Evolutionary conservation across 1,140 invertebrate genomes (phyloP), one percentile per base, ranked within the genome.

Genomic region (Drosophila guanche): DNA sequence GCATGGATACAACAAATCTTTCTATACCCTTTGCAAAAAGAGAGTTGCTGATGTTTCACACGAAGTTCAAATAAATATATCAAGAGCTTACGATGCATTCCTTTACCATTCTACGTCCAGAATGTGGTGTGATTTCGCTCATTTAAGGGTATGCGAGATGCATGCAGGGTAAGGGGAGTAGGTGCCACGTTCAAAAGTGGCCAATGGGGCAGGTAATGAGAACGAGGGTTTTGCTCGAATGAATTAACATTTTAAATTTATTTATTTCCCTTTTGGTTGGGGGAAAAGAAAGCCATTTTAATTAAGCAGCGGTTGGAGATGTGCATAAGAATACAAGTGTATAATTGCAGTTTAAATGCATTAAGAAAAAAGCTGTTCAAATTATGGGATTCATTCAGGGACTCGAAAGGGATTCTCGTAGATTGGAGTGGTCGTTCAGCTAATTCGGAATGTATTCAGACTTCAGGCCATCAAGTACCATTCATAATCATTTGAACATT

Each of bases 371-470:
- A 10, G 33, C 62, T 56, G 29, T 43, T 68, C 20, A 43, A 68
- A 48, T 56, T 68, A 56, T 40, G 51, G 16, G 12, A 48, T 12
- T 43, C 51, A 68, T 69, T 68, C 25, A 56, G 14, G 41, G 40
- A 33, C n/a, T 41, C 29, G 12, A 33, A 54, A 54, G 41, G 62
- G 42, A 56, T 56, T 68, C 16, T 4, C 14, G 29, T 20, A 14
- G 22, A 37, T 10, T 33, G 7, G 22, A 68, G 62, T 41, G 65
- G 33, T n/a, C 43, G 22, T 63, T 33, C 25, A 56, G 51, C 63
- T 55, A 69, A 68, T 68, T 69, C 63, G 5, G 10, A 68, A 43
- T 68, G 50, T 40, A 68, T 68, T 68, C 33, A 69, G 48, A 68
- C 56, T 56, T 33, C 40, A 56, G 51, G 43, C 43, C 66, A 68